Conservation (phyloP, 1,140 invertebrate genomes). For the Probaryconus sp. region DNA sequence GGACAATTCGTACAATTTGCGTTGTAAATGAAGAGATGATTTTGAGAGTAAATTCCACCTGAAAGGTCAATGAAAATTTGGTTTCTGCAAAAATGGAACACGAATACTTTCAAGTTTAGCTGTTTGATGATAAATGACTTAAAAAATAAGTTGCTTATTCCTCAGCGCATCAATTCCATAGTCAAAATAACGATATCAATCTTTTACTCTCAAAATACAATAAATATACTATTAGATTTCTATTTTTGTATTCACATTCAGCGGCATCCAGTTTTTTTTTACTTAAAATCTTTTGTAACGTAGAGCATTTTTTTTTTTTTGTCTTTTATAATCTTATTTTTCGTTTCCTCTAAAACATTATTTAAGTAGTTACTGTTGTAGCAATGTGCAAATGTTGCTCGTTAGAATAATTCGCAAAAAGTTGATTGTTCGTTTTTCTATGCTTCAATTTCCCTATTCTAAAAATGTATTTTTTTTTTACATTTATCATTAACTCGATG, state of each 20-base stretch:
- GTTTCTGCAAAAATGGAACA: slow-evolving; percentile 27
- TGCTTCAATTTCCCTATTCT: slow-evolving; percentile 1
- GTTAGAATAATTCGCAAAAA: slow-evolving; percentile 52
- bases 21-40: slow-evolving; percentile 27
- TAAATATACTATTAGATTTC: slow-evolving; percentile 61
- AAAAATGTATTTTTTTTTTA: slow-evolving; percentile 8
- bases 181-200: slow-evolving; percentile 56
- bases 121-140: slow-evolving; percentile 46
- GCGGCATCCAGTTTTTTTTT: slow-evolving; percentile 38
- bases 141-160: slow-evolving; percentile 55
- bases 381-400: slow-evolving; percentile 54
- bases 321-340: slow-evolving; percentile 22
- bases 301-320: too few species aligned
- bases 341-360: slow-evolving; percentile 44
- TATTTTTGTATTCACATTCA: slow-evolving; percentile 54
- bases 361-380: slow-evolving; percentile 48
- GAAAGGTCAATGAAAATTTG: slow-evolving; percentile 39
- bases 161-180: slow-evolving; percentile 54
- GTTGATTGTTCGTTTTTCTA: slow-evolving; percentile 56
- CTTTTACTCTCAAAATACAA: slow-evolving; percentile 61
- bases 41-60: slow-evolving; percentile 62
- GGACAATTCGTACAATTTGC: slow-evolving; percentile 16
- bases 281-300: too few species aligned
- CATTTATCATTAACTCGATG: not conserved
- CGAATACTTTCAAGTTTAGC: slow-evolving; percentile 46